A percentile compares a stretch with the other conserved stretches of the same genome.
These are phyloP conservation scores for Mercenaria mercenaria DNA, from an alignment of 1,140 invertebrate genomes.

Conservation along the genomic window DNA sequence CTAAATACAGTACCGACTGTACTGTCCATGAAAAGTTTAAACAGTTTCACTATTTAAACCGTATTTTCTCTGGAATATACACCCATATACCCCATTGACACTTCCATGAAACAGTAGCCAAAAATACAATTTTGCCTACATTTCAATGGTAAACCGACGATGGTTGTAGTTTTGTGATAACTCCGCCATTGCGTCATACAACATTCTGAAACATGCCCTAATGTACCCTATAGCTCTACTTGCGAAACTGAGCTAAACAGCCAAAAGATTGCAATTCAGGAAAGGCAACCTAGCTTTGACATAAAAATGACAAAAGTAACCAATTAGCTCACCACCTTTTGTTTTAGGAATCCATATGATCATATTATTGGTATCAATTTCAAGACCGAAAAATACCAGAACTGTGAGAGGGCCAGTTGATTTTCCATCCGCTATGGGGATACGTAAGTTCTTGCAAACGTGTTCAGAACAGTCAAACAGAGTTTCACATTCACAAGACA, in stretches of 20 bases:
- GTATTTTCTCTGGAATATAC: background rate
- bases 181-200: background rate
- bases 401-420: slow-evolving; percentile 36
- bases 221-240: too few species aligned
- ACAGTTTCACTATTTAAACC: background rate
- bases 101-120: background rate
- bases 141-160: background rate
- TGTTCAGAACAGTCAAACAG: background rate
- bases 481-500: background rate
- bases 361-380: slow-evolving; percentile 32
- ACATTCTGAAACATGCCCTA: background rate
- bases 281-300: background rate
- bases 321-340: slow-evolving; percentile 1
- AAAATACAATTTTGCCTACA: background rate
- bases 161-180: background rate
- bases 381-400: slow-evolving; percentile 56
- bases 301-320: background rate
- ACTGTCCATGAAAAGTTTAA: background rate
- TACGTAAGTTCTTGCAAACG: slow-evolving; percentile 5
- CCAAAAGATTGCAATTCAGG: background rate
- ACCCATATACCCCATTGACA: background rate
- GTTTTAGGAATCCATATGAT: slow-evolving; percentile 24
- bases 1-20: background rate
- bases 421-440: slow-evolving; percentile 54
- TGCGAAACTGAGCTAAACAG: background rate